Conservation (phyloP, 2,797 vertebrate genomes). For the Sebastes vulpes region DNA sequence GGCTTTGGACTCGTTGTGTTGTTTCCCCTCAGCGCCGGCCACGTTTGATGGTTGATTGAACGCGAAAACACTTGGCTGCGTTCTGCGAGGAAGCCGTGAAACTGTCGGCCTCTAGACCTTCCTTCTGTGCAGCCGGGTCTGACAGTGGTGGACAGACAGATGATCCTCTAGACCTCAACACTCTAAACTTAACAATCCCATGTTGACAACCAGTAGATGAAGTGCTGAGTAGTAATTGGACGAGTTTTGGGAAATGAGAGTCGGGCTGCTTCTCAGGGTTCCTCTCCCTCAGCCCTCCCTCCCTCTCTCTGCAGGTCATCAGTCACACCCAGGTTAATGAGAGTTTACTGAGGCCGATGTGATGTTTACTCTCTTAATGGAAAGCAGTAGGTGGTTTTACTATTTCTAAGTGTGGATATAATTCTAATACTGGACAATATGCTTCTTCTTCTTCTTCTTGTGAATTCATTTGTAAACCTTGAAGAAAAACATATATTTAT, state of each 20-base stretch:
- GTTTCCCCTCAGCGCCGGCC: slow-evolving; percentile 71
- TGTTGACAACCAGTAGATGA: slow-evolving; percentile 49
- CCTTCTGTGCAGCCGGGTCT: slow-evolving; percentile 8
- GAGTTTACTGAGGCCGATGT: slow-evolving; percentile 25
- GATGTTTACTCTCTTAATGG: slow-evolving; percentile 32
- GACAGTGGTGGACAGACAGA: slow-evolving; percentile 64
- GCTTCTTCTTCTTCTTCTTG: not conserved
- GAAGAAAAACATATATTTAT: not conserved
- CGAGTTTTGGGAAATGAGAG: slow-evolving; percentile 45
- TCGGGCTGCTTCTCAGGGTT: slow-evolving; percentile 21
- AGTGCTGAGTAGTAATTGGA: slow-evolving; percentile 56
- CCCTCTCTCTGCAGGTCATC: slow-evolving; percentile 20
- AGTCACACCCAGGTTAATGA: slow-evolving; percentile 52
- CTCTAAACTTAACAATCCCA: slow-evolving; percentile 50
- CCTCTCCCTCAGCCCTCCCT: not conserved
- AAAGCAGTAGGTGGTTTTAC: not conserved
- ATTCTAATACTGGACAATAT: not conserved
- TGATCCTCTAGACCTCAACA: slow-evolving; percentile 52
- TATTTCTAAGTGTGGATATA: not conserved
- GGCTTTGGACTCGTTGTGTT: slow-evolving; percentile 70
- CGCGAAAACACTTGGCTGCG: slow-evolving; percentile 78
- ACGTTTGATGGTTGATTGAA: slow-evolving; percentile 88
- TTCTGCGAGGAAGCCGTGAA: slow-evolving; percentile 76
- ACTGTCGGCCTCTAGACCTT: slow-evolving; percentile 47
- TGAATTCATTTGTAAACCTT: not conserved